phyloP scores from a whole-genome alignment of 2,797 vertebrate genomes.

The Hydrolagus colliei region DNA sequence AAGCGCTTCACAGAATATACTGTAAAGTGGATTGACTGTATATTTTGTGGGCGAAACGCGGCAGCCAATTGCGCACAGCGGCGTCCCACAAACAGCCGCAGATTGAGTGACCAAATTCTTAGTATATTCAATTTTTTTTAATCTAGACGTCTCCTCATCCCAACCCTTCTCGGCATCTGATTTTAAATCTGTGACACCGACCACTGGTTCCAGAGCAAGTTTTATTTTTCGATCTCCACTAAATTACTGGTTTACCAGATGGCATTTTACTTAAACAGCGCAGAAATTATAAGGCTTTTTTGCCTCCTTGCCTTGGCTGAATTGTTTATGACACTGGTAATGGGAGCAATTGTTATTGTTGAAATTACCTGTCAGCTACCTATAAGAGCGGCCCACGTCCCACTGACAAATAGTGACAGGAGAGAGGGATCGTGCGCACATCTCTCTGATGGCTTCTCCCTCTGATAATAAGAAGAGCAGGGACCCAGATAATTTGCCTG shows the following conservation, averaged over 20 bases:
- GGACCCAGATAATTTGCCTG: slow-evolving; percentile 98
- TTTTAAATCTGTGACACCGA: neutral
- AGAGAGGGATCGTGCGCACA: slow-evolving; percentile 64
- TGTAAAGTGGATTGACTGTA: too few relatives aligned
- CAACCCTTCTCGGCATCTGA: slow-evolving; percentile 11
- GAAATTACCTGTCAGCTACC: slow-evolving; percentile 99
- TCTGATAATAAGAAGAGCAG: slow-evolving; percentile 91
- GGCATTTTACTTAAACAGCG: slow-evolving; percentile 84
- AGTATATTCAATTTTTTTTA: too few relatives aligned
- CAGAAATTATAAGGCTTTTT: slow-evolving; percentile 91
- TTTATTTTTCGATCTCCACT: slow-evolving; percentile 60
- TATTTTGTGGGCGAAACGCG: too few relatives aligned
- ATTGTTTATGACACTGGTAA: slow-evolving; percentile 99
- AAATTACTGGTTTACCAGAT: slow-evolving; percentile 89
- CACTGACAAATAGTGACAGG: slow-evolving; percentile 97
- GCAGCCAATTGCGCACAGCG: too few relatives aligned
- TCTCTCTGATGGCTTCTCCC: slow-evolving; percentile 89
- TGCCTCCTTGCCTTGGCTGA: slow-evolving; percentile 81
- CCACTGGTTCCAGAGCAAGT: too few relatives aligned
- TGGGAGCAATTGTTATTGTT: slow-evolving; percentile 99
- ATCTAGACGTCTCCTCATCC: too few relatives aligned
- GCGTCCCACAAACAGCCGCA: too few relatives aligned
- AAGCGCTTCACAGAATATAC: too few relatives aligned
- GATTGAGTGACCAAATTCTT: too few relatives aligned
- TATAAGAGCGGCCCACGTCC: slow-evolving; percentile 81